A percentile compares a stretch with the other conserved stretches of the same genome.
These are phyloP conservation scores for Chrysolina haemoptera DNA, from an alignment of 2,888 invertebrate genomes.

Conservation along the genomic window DNA sequence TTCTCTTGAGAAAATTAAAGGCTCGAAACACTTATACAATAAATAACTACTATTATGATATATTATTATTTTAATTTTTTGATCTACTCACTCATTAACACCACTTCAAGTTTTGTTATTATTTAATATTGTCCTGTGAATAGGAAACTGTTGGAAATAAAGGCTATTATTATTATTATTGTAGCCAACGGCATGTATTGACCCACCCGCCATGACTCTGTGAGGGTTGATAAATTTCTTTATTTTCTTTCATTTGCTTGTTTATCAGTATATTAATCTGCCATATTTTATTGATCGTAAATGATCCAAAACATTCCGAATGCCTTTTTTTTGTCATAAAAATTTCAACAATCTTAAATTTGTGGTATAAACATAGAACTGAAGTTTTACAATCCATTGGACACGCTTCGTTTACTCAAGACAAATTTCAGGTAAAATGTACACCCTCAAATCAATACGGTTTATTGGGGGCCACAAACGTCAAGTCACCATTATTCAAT, in stretches of 20 bases:
- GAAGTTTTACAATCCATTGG: background rate
- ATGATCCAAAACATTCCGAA: background rate
- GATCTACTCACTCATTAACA: too few relatives aligned
- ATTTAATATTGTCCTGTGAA: too few relatives aligned
- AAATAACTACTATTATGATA: too few relatives aligned
- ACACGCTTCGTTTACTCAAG: conserved; percentile 13
- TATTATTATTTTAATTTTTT: too few relatives aligned
- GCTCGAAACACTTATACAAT: too few relatives aligned
- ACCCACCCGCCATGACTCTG: too few relatives aligned
- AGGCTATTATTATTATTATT: too few relatives aligned
- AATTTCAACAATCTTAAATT: background rate
- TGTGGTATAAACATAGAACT: conserved; percentile 6
- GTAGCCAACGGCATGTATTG: too few relatives aligned
- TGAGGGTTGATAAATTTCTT: background rate
- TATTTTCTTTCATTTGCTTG: background rate
- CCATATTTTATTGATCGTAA: background rate
- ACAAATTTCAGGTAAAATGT: conserved; percentile 1
- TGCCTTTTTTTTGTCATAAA: background rate
- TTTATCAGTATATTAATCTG: background rate
- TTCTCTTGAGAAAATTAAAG: too few relatives aligned
- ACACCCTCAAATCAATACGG: background rate
- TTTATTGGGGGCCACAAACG: conserved; percentile 15
- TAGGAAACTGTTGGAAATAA: too few relatives aligned
- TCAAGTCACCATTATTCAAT: background rate
- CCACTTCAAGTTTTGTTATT: too few relatives aligned